A percentile compares a stretch with the other conserved stretches of the same genome.
These are phyloP conservation scores for Nannospalax galili DNA, from an alignment of 2,113 vertebrate species.

Conservation along the genomic window DNA sequence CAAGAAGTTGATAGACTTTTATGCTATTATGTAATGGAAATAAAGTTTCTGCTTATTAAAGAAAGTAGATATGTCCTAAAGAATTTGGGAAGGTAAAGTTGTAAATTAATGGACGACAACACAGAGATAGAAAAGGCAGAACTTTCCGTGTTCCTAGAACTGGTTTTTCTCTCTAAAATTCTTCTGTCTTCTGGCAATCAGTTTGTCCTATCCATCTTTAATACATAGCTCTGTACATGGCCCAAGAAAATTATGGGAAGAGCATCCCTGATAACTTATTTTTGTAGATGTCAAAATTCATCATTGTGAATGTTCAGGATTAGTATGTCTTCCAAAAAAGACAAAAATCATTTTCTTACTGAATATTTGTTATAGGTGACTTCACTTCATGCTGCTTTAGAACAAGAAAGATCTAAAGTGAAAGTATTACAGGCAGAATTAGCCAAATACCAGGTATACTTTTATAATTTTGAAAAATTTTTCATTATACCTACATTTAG, in stretches of 20 bases:
- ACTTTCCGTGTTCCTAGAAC: neutral
- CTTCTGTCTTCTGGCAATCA: neutral
- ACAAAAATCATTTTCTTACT: conserved; percentile 26
- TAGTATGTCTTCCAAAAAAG: conserved; percentile 14
- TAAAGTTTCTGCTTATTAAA: neutral
- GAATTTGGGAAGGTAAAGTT: neutral
- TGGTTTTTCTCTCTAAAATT: conserved; percentile 8
- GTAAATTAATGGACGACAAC: neutral
- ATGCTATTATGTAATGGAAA: conserved; percentile 10
- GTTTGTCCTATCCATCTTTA: neutral
- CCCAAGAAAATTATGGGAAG: conserved; percentile 10
- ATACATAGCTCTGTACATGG: neutral
- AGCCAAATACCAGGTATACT: conserved; percentile 93
- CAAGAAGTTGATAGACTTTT: neutral
- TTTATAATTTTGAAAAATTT: conserved; percentile 53
- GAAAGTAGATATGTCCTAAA: conserved; percentile 10
- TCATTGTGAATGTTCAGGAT: conserved; percentile 28
- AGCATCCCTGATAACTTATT: neutral
- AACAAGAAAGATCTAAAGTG: conserved; percentile 96
- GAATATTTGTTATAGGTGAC: conserved; percentile 87
- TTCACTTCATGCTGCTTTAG: conserved; percentile 92
- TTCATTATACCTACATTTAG: conserved; percentile 40
- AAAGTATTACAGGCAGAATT: conserved; percentile 94
- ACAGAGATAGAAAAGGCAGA: neutral
- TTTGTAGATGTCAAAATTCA: conserved; percentile 18